phyloP scores from a whole-genome alignment of 35 echinoderm and acorn worm genomes.

The Ophioderma brevispina region DNA sequence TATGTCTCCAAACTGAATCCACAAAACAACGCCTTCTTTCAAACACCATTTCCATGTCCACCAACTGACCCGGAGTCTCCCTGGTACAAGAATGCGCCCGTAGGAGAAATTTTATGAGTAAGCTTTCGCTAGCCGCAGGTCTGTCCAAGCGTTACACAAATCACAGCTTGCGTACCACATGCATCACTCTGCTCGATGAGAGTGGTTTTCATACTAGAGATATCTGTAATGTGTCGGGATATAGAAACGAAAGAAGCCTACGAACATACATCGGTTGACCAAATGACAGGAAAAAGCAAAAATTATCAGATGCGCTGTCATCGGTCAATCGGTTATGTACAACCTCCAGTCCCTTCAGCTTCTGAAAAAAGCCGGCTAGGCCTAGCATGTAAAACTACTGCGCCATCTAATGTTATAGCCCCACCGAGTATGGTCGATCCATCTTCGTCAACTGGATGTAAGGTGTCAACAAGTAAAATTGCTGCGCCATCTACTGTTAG shows the following conservation, averaged over 20 bases:
- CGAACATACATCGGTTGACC: no score
- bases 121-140: not conserved
- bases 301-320: conserved; percentile 17
- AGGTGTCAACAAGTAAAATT: not conserved
- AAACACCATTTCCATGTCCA: not conserved
- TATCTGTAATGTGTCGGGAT: not conserved
- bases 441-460: no score
- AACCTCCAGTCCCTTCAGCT: not conserved
- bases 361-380: no score
- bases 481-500: not conserved
- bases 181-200: not conserved
- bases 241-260: not conserved
- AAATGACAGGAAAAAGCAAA: conserved; percentile 8
- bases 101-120: conserved; percentile 6
- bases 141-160: not conserved
- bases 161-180: not conserved
- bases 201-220: not conserved
- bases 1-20: no score
- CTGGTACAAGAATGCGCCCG: conserved; percentile 16
- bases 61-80: not conserved
- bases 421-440: no score
- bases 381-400: not conserved
- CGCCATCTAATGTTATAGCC: not conserved
- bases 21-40: no score
- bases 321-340: not conserved